Evolutionary conservation across 2,113 vertebrate species (phyloP).

Genomic region (Cygnus atratus): DNA sequence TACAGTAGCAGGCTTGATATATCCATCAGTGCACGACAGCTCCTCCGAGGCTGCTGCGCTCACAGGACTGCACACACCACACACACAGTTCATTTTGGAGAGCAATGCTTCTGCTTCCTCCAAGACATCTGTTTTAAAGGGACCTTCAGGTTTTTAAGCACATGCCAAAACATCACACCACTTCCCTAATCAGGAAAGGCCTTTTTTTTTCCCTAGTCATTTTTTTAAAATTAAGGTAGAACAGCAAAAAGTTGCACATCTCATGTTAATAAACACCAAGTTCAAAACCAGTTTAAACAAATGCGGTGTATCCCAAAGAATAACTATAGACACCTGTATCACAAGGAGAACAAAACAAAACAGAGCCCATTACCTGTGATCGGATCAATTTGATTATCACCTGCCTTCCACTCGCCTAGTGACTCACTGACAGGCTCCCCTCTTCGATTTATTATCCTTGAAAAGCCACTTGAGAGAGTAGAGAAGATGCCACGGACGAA

Average conservation of each 20-base stretch:
- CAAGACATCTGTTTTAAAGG: not conserved
- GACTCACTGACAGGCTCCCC: conserved; percentile 53
- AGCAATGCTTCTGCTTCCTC: not conserved
- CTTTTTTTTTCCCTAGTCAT: not conserved
- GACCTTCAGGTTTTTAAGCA: not conserved
- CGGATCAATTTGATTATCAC: not conserved
- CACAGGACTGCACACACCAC: not conserved
- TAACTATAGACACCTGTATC: not conserved
- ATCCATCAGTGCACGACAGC: not conserved
- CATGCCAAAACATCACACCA: not conserved
- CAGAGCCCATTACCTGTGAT: conserved; percentile 18
- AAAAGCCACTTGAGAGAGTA: conserved; percentile 75
- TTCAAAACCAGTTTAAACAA: not conserved
- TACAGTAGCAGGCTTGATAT: not conserved
- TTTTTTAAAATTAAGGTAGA: not conserved
- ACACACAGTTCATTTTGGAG: not conserved
- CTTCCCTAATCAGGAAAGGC: not conserved
- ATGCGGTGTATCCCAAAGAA: rapidly evolving
- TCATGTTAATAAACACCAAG: not conserved
- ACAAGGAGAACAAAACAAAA: not conserved
- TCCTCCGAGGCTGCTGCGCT: not conserved
- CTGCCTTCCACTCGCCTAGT: conserved; percentile 32
- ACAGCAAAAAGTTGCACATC: not conserved
- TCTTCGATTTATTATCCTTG: conserved; percentile 69
- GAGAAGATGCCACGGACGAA: conserved; percentile 72